These are phyloP conservation scores for Erebia aethiops DNA, from an alignment of 2,888 invertebrate genomes.

Conservation along the genomic window DNA sequence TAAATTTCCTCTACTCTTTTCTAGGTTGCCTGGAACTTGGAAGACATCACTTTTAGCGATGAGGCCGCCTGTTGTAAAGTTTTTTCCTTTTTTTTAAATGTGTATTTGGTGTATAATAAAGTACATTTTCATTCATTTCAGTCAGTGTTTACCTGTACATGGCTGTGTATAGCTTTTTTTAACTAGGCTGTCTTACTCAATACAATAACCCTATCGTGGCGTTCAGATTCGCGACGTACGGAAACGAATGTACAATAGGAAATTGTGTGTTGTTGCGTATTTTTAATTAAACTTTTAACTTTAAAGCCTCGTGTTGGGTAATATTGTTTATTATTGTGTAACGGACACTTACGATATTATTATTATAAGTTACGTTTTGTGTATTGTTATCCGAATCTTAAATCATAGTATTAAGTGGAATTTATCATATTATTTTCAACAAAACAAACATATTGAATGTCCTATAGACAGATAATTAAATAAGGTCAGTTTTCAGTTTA, in stretches of 20 bases:
- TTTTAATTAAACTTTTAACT: constrained; percentile 13
- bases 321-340: constrained; percentile 4
- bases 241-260: constrained; percentile 10
- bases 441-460: neutral
- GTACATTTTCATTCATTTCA: no score
- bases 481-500: neutral
- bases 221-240: neutral
- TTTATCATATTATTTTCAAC: neutral
- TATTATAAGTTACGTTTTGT: neutral
- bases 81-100: no score
- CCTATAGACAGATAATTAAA: neutral
- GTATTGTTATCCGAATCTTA: constrained; percentile 1
- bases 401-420: neutral
- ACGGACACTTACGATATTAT: neutral
- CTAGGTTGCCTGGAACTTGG: no score
- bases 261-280: constrained; percentile 2
- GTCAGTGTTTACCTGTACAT: no score
- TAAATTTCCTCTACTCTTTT: no score
- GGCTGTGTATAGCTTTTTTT: no score
- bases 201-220: neutral
- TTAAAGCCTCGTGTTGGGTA: neutral
- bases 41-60: no score
- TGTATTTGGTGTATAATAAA: no score
- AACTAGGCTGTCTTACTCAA: neutral
- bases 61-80: no score